Base-by-base conservation (phyloP, 2,113 vertebrate species). In the Crotophaga sulcirostris region DNA sequence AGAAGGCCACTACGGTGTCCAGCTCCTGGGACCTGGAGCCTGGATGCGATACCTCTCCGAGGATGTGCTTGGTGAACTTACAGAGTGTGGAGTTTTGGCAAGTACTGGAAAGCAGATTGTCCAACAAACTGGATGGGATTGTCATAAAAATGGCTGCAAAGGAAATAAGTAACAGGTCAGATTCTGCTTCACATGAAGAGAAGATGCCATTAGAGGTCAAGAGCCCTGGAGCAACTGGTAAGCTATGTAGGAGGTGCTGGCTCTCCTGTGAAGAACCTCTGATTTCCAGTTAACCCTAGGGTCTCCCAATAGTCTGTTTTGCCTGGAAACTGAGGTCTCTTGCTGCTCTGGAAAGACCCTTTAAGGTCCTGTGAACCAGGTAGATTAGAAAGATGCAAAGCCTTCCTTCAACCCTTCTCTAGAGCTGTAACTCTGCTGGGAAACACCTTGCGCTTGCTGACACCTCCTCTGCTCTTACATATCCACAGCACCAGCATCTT, bases 91-190 rank as follows among this genome's bases (percentile, higher is more conserved):
- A 99, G 97, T 96, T 99, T 99, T 18, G 99, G 98, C 97, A 99
- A 96, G 97, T 98, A 98, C 98, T 99, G 99, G 98, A 99, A 99
- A 21, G 99, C 99, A 4, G 99, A 99, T 84, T 98, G 98, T 89
- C 99, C 99, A 95, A 99, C 99, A 96, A 98, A 99, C 98, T 99
- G 99, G 98, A 99, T 99, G n/a, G 99, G 99, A 85, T 99, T 99
- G 96, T 99, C 99, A 42, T 99, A 99, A 88, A 99, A 99, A 88
- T 99, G 99, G 96, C 99, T 99, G 98, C 56, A 97, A 95, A 69
- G 68, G 75, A 93, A 67, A 97, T 62, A 49, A 84, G 82, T 28
- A 52, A n/a, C 8, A 3, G 42, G 23, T 96, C 58, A 79, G 82
- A 70, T 36, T 51, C 24, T 84, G 68, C 18, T 49, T 56, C 2